Base-by-base conservation (phyloP, 2,797 vertebrate genomes). In the Aratinga solstitialis region DNA sequence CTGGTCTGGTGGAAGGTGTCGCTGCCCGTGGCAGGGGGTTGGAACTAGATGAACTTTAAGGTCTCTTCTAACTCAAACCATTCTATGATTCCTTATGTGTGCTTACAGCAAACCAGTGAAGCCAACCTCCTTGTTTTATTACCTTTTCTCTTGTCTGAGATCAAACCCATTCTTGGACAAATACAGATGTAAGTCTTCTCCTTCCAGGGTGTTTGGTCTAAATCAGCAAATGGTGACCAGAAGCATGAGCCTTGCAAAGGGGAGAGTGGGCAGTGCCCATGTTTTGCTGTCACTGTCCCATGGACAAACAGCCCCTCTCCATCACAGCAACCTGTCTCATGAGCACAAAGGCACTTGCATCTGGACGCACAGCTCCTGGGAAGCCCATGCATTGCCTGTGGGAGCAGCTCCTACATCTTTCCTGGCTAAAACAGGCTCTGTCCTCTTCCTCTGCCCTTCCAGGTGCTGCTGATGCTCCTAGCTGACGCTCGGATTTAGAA, bases 321-420 rank as follows among this genome's bases (percentile, higher is more conserved):
- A 34, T 62, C 58, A 30, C 29, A 47, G 26, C 1, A 7, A n/a
- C n/a, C n/a, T n/a, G n/a, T n/a, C n/a, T n/a, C n/a, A n/a, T n/a
- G n/a, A n/a, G n/a, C n/a, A n/a, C n/a, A n/a, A n/a, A n/a, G n/a
- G n/a, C n/a, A n/a, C n/a, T n/a, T n/a, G n/a, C n/a, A n/a, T n/a
- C n/a, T n/a, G n/a, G n/a, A n/a, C n/a, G n/a, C n/a, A n/a, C n/a
- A n/a, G n/a, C n/a, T n/a, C n/a, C n/a, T n/a, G n/a, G n/a, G n/a
- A n/a, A n/a, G n/a, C n/a, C 26, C 1, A 2, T 0, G 5, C 38
- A 22, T 27, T 4, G 7, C 16, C 8, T 40, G 18, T n/a, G 36
- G 29, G 15, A 62, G 50, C 34, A 72, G 51, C 45, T 68, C 27
- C 48, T 19, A 11, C 23, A 15, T 24, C 45, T 16, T 20, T 43